Evolutionary conservation across 2,797 vertebrate species (phyloP).

Genomic region (Sebastes iracundus): DNA sequence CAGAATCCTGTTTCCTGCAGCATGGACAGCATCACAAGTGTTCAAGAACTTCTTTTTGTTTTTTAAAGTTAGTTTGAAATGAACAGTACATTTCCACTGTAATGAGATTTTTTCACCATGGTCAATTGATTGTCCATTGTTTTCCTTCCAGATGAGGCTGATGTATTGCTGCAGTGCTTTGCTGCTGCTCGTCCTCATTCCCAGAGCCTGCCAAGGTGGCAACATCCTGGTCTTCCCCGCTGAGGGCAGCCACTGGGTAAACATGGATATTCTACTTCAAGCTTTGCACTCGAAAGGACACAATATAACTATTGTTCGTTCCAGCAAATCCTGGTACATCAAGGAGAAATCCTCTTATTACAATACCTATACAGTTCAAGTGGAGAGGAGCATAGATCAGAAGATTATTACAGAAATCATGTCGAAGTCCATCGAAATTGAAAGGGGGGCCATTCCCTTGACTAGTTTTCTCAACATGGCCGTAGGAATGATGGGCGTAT

Average conservation of each 20-base stretch:
- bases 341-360: conserved; percentile 35
- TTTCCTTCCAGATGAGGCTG: conserved; percentile 54
- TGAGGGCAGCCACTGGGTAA: conserved; percentile 76
- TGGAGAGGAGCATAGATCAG: conserved; percentile 36
- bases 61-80: not conserved
- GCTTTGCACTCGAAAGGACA: conserved; percentile 64
- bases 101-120: not conserved
- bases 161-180: conserved; percentile 25
- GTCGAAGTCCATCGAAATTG: not conserved
- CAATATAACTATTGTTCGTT: conserved; percentile 46
- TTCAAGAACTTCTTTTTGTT: not conserved
- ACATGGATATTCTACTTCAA: conserved; percentile 68
- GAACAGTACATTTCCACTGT: not conserved
- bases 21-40: not conserved
- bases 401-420: not conserved
- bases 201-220: conserved; percentile 38
- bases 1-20: not conserved
- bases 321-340: conserved; percentile 64
- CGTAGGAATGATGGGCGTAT: not conserved
- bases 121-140: not conserved
- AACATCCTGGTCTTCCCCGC: conserved; percentile 66
- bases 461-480: not conserved
- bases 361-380: conserved; percentile 7
- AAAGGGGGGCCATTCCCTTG: conserved; percentile 26
- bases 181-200: conserved; percentile 47